A percentile compares a stretch with the other conserved stretches of the same genome.
These are phyloP conservation scores for Drosophila stalkeri DNA, from an alignment of 2,888 invertebrate species.

Conservation along the genomic window DNA sequence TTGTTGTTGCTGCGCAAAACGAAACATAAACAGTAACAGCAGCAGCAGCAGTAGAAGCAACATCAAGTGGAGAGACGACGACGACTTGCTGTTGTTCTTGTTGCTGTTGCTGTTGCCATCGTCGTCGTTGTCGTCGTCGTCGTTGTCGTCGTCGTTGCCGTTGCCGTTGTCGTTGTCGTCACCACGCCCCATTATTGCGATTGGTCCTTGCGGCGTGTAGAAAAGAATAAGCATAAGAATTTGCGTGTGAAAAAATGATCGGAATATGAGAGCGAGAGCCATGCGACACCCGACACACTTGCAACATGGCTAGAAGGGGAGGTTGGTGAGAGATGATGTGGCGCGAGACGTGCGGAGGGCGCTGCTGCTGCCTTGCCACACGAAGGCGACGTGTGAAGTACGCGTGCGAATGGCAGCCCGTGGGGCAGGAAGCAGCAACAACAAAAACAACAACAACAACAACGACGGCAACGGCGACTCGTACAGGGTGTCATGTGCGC, in stretches of 20 bases:
- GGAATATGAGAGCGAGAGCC: conserved; percentile 74
- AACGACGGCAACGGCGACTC: conserved; percentile 15
- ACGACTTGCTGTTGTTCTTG: conserved; percentile 24
- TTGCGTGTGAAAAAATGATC: conserved; percentile 84
- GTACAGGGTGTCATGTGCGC: conserved; percentile 59
- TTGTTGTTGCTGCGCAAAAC: conserved; percentile 69
- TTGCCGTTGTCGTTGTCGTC: conserved; percentile 53
- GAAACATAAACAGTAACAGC: conserved; percentile 80
- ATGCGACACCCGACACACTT: conserved; percentile 68
- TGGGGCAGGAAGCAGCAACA: conserved; percentile 54
- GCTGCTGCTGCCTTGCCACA: not conserved
- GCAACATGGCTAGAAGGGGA: conserved; percentile 11
- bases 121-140: conserved; percentile 18
- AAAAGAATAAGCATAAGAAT: conserved; percentile 84
- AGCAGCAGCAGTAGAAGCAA: conserved; percentile 33
- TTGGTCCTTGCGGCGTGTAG: conserved; percentile 83
- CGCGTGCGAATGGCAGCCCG: conserved; percentile 73
- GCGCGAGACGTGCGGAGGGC: not conserved
- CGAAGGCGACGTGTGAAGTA: conserved; percentile 69
- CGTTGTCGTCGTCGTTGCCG: conserved; percentile 22
- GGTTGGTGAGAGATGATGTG: not conserved
- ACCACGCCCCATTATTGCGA: conserved; percentile 83
- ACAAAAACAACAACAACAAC: conserved; percentile 23
- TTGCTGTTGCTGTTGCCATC: conserved; percentile 34
- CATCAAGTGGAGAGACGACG: conserved; percentile 53